Evolutionary conservation across 1,140 invertebrate genomes (phyloP).

Genomic region (Drosophila sechellia): DNA sequence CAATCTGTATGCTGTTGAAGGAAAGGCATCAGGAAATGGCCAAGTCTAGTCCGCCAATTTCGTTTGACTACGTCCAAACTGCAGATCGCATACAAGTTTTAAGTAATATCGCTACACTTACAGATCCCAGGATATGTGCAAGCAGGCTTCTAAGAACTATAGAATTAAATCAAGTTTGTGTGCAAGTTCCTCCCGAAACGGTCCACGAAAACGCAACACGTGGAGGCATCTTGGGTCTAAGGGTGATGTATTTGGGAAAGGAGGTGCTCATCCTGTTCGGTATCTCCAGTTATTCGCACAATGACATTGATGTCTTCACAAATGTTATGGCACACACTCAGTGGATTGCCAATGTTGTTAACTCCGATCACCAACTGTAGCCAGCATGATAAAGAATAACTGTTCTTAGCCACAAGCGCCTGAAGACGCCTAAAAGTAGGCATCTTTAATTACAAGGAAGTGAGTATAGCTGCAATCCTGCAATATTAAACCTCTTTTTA

Average conservation of each 20-base stretch:
- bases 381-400: background rate
- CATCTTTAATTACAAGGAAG: no score
- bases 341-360: conserved; percentile 7
- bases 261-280: background rate
- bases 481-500: no score
- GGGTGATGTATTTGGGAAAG: background rate
- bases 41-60: background rate
- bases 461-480: no score
- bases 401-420: background rate
- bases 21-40: no score
- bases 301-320: conserved; percentile 4
- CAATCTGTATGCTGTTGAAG: background rate
- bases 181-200: background rate
- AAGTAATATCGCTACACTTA: background rate
- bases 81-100: background rate
- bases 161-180: background rate
- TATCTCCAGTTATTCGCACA: conserved; percentile 7
- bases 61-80: background rate
- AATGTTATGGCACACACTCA: background rate
- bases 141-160: background rate
- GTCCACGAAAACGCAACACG: background rate
- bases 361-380: background rate
- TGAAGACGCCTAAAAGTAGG: no score
- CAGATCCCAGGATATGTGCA: background rate
- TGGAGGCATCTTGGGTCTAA: background rate